These are phyloP conservation scores for Sakesphorus luctuosus DNA, from an alignment of 2,113 vertebrate genomes.

Conservation along the genomic window DNA sequence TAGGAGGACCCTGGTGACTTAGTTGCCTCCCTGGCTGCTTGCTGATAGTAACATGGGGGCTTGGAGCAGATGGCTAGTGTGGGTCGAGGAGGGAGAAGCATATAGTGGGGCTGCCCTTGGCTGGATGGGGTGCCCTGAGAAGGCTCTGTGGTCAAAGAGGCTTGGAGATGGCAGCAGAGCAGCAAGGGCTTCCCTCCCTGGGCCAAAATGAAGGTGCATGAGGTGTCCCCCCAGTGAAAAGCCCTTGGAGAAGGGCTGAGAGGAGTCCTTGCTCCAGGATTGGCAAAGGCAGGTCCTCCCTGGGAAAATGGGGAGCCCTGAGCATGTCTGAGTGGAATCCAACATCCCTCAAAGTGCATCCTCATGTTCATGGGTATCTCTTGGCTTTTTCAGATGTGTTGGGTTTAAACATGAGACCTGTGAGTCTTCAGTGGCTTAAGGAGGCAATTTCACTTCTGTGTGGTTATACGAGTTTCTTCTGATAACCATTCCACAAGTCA, in stretches of 20 bases:
- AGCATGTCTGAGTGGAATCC: fast-evolving
- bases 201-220: neutral
- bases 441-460: neutral
- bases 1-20: fast-evolving
- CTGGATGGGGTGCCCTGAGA: neutral
- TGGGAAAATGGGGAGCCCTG: fast-evolving
- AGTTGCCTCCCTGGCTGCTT: neutral
- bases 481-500: too few relatives aligned
- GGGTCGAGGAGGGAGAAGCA: fast-evolving
- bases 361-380: fast-evolving
- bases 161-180: neutral
- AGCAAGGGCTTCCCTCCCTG: neutral
- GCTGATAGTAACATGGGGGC: fast-evolving
- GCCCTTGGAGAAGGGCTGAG: too few relatives aligned
- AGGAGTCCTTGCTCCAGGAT: too few relatives aligned
- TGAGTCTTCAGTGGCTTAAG: neutral
- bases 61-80: neutral
- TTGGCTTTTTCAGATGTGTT: neutral
- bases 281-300: neutral
- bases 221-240: neutral
- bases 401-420: neutral
- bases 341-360: neutral
- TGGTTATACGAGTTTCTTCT: neutral
- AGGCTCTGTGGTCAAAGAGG: neutral
- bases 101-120: neutral